phyloP scores from a whole-genome alignment of 2,113 vertebrate species.

The Isichthys henryi region DNA sequence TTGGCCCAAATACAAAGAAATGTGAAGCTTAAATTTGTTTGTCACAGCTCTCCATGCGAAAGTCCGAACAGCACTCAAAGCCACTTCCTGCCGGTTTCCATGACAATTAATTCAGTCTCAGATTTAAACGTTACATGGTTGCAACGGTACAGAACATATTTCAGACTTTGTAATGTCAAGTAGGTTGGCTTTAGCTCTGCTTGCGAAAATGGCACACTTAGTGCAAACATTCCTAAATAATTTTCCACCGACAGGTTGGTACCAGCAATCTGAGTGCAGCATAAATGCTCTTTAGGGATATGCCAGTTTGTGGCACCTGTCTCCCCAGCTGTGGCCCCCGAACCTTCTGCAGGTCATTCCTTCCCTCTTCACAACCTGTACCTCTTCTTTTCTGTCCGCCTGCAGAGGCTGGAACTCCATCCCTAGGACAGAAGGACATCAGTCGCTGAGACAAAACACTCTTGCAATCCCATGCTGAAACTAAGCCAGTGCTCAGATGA shows the following conservation, averaged over 20 bases:
- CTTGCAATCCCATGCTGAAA: background rate
- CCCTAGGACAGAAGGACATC: background rate
- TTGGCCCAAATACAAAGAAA: background rate
- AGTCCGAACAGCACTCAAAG: background rate
- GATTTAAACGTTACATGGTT: background rate
- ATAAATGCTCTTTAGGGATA: background rate
- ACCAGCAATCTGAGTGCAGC: background rate
- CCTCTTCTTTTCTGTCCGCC: background rate
- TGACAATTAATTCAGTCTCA: background rate
- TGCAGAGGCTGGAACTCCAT: background rate
- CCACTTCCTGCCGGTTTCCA: background rate
- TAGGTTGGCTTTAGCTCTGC: background rate
- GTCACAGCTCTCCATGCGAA: background rate
- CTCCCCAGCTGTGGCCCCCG: constrained; percentile 45
- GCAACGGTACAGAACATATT: background rate
- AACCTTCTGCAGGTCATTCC: constrained; percentile 47
- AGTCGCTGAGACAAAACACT: background rate
- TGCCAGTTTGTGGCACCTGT: constrained; percentile 34
- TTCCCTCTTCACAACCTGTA: constrained; percentile 43
- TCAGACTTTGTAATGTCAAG: background rate
- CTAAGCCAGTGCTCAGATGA: background rate
- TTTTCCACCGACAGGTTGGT: background rate
- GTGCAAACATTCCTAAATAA: background rate
- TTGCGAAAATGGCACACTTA: background rate
- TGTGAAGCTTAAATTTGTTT: background rate